Evolutionary conservation across 2,113 vertebrate species (phyloP).

Genomic region (Megalops atlanticus): DNA sequence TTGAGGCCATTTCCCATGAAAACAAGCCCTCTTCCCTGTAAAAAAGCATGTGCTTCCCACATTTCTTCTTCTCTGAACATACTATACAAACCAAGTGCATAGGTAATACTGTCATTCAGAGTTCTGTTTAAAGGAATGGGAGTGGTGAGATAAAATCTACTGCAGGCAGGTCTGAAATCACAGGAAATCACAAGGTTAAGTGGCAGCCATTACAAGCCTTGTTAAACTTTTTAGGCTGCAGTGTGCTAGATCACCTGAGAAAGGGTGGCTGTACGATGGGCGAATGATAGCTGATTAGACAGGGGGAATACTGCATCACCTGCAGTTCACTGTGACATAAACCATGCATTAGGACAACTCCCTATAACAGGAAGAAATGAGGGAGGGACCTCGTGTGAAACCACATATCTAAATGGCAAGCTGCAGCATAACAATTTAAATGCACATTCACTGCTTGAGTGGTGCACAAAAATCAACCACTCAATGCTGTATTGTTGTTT

Average conservation of each 20-base stretch:
- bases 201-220: neutral
- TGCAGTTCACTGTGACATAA: no score
- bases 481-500: no score
- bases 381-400: no score
- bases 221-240: neutral
- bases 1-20: neutral
- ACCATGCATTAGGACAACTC: no score
- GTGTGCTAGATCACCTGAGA: neutral
- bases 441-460: no score
- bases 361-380: no score
- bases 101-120: neutral
- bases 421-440: no score
- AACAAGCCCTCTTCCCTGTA: neutral
- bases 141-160: neutral
- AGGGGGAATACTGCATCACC: no score
- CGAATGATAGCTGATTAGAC: no score
- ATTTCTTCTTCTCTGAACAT: neutral
- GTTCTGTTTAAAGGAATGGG: neutral
- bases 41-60: neutral
- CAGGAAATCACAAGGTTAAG: neutral
- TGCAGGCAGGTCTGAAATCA: neutral
- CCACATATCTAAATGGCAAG: no score
- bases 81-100: neutral
- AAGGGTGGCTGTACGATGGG: no score
- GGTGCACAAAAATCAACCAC: no score